A percentile compares a stretch with the other conserved stretches of the same genome.
Conservation (phyloP, 2,113 vertebrate genomes). For the Corythornis cristatus region DNA sequence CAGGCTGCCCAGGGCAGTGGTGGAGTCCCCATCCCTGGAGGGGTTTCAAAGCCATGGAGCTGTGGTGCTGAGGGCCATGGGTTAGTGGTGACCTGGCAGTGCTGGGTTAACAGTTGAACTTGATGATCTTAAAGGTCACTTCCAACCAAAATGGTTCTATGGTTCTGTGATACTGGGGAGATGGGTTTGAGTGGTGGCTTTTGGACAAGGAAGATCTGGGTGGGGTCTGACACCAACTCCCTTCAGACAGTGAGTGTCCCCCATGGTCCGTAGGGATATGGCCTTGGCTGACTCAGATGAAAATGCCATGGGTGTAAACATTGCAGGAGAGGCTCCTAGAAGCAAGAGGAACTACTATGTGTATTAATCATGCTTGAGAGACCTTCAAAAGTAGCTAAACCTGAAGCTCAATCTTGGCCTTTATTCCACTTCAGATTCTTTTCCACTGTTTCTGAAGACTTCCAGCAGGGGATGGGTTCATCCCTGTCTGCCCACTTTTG, state of each 20-base stretch:
- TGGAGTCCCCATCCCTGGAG: not conserved
- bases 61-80: not conserved
- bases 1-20: not conserved
- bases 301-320: not conserved
- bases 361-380: not conserved
- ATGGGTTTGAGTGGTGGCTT: not conserved
- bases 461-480: not conserved
- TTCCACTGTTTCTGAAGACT: not conserved
- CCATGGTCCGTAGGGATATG: not conserved
- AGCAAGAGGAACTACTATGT: not conserved
- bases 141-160: not conserved
- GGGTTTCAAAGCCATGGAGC: not conserved
- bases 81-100: not conserved
- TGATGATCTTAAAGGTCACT: not conserved
- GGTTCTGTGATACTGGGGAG: not conserved
- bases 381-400: not conserved
- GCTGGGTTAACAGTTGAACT: not conserved
- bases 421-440: not conserved
- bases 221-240: not conserved
- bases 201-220: not conserved
- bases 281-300: not conserved
- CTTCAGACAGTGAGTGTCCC: not conserved
- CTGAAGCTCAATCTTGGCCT: not conserved
- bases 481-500: not conserved
- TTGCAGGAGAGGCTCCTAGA: not conserved